phyloP scores from a whole-genome alignment of 1,140 invertebrate genomes.

The Homalodisca vitripennis region DNA sequence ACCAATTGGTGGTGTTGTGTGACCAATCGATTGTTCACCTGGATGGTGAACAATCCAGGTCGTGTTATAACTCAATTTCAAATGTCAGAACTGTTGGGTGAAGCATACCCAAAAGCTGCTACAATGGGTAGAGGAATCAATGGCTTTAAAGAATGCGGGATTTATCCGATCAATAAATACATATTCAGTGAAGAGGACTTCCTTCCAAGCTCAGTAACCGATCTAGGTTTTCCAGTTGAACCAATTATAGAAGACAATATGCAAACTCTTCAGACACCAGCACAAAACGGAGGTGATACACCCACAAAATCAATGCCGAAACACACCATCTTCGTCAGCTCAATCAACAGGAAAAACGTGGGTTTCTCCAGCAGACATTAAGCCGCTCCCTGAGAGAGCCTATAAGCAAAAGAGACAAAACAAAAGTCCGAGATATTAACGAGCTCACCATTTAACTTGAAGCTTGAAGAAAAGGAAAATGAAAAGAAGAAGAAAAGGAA shows the following conservation, averaged over 20 bases:
- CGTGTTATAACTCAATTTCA: no score
- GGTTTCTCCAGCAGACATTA: slow-evolving; percentile 15
- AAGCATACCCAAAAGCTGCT: no score
- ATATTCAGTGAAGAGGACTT: not conserved
- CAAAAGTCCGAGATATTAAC: no score
- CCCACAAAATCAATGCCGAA: not conserved
- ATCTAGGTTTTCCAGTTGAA: not conserved
- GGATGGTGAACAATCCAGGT: no score
- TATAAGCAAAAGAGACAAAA: not conserved
- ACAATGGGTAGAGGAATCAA: not conserved
- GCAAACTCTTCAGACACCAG: not conserved
- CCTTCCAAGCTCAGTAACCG: not conserved
- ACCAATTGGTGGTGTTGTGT: no score
- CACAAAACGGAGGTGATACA: slow-evolving; percentile 1
- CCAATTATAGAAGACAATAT: not conserved
- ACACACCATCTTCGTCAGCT: slow-evolving; percentile 4
- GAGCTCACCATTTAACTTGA: no score
- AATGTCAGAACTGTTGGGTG: no score
- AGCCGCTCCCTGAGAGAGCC: not conserved
- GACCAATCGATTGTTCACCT: no score
- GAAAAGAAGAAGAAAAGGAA: no score
- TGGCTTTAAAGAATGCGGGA: not conserved
- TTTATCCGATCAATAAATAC: not conserved
- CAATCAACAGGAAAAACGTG: slow-evolving; percentile 3
- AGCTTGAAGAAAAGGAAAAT: no score